Base-by-base conservation (phyloP, 1,140 invertebrate species). In the Drosophila pectinifera region DNA sequence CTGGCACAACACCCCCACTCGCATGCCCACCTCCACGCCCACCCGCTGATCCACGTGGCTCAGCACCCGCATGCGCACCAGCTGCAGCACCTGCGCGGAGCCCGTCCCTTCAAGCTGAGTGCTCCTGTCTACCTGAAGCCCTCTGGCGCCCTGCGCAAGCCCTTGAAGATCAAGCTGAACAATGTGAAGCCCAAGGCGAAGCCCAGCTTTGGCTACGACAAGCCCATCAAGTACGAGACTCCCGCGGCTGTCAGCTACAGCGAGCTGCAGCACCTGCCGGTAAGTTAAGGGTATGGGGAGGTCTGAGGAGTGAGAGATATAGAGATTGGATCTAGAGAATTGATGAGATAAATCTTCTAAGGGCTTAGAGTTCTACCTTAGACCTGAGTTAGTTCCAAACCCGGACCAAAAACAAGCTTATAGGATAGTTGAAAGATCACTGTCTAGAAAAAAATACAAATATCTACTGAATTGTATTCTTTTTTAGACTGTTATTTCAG, bases 181-280 rank as follows among this genome's bases (percentile, higher is more conserved):
- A 92, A 76, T 36, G 53, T 68, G 0, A 91, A 91, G 54, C 73
- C 68, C 0, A 76, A 90, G 28, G 31, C 74, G 2, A 91, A 91
- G 57, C 90, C 90, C 0, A 70, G 72, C 0, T 80, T 89, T 18
- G 82, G 79, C n/a, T 92, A 90, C 28, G 88, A 91, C 26, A 91
- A 91, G 38, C 91, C 91, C 46, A 91, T 91, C 51, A 90, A 88
- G 51, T 92, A 88, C 13, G 91, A 92, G 59, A 86, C 80, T 22
- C 91, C 91, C 3, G 46, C 79, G 4, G 83, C 80, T 14, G 62
- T 78, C 7, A 53, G 73, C 6, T 88, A 82, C 53, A 81, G 78
- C 14, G 90, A 90, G 6, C 53, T 83, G 4, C 90, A 92, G 48
- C 67, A 81, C 42, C 62, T 92, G 42, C 91, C 91, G 80, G 91